Base-by-base conservation (phyloP, 2,113 vertebrate species). In the Chlamydotis undulata region DNA sequence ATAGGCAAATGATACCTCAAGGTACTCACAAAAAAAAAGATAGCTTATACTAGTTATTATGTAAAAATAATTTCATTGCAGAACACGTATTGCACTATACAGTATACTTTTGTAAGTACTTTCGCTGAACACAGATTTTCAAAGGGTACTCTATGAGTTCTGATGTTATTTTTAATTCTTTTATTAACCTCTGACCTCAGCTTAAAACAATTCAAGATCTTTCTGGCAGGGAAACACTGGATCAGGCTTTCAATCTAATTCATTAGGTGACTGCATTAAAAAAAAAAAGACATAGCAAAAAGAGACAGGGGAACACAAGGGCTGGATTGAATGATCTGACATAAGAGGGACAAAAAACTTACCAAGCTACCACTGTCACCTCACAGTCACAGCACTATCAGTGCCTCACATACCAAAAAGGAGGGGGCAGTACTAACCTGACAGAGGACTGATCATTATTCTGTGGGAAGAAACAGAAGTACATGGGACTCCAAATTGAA, bases 131-230 rank as follows among this genome's bases (percentile, higher is more conserved):
- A 60, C 9, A 28, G 24, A 64, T 82, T 90, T 83, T 87, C 75
- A 83, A 93, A 79, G 15, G 7, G 7, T 76, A 41, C 5, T 79
- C 19, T 68, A 2, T 41, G 14, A 76, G 47, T 83, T 91, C 53
- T 69, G 33, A 89, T 76, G 31, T 45, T 83, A 83, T 74, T 94
- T 94, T 91, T 69, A 90, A 83, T 83, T 95, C 7, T 83, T 85
- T 87, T 69, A 82, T 80, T 95, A 94, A 89, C 19, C 43, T 63
- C 60, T 83, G 50, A 92, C 70, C 79, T 52, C 45, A 90, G 52
- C 41, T 64, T 91, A 55, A 85, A 96, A 84, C 70, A 94, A 91
- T 61, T 78, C 55, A 75, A 93, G 41, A 33, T 67, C 43, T 76
- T 90, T 76, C 50, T 78, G 80, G 21, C 43, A 88, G 47, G 28